Evolutionary conservation across 2,888 invertebrate genomes (phyloP).

Genomic region (Parthenolecanium corni): DNA sequence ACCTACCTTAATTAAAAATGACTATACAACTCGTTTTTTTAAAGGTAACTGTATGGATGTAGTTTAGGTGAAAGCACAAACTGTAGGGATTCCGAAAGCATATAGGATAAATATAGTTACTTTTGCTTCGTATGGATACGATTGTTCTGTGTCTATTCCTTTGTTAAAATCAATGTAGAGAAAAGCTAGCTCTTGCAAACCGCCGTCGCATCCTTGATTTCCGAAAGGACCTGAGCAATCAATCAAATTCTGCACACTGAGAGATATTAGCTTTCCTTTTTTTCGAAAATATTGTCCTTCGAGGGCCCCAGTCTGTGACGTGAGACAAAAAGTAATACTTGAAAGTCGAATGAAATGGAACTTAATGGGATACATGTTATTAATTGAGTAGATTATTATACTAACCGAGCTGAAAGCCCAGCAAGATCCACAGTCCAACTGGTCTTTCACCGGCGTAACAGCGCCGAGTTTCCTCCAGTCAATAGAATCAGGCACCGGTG

Average conservation of each 20-base stretch:
- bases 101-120: no score
- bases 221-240: slow-evolving; percentile 76
- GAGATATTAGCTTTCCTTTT: slow-evolving; percentile 59
- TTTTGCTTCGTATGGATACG: slow-evolving; percentile 74
- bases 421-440: slow-evolving; percentile 61
- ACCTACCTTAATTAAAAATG: no score
- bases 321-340: no score
- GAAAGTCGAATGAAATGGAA: no score
- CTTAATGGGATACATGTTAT: no score
- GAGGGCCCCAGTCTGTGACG: slow-evolving; percentile 82
- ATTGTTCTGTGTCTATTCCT: slow-evolving; percentile 78
- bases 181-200: slow-evolving; percentile 73
- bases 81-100: no score
- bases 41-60: no score
- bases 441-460: slow-evolving; percentile 80
- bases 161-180: slow-evolving; percentile 67
- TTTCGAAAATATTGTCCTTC: slow-evolving; percentile 82
- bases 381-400: no score
- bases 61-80: no score
- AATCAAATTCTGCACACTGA: slow-evolving; percentile 85
- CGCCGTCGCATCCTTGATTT: slow-evolving; percentile 84
- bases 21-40: no score
- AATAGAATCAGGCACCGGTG: slow-evolving; percentile 54
- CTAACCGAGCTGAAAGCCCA: slow-evolving; percentile 87
- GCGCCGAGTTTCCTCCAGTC: slow-evolving; percentile 79